These are phyloP conservation scores for Drosophila ezoana DNA, from an alignment of 2,888 invertebrate species.

Conservation along the genomic window DNA sequence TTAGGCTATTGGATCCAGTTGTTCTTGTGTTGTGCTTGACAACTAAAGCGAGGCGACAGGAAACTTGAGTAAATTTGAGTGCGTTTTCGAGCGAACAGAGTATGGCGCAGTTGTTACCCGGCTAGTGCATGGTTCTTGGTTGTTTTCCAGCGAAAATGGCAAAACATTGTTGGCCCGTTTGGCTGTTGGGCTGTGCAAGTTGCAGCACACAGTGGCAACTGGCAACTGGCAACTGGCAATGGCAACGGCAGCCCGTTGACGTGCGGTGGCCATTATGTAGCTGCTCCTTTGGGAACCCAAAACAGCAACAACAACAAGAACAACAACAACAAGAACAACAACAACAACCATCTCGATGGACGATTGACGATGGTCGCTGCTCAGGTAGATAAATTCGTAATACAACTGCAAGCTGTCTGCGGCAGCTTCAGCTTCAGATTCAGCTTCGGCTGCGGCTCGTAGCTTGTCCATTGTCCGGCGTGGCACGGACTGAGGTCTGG, in stretches of 20 bases:
- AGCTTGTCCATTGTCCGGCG: conserved; percentile 57
- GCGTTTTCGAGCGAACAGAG: background rate
- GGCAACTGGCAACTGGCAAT: conserved; percentile 42
- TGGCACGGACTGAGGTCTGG: conserved; percentile 49
- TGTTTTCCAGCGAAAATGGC: conserved; percentile 68
- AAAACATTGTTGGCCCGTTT: conserved; percentile 61
- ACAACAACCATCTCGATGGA: conserved; percentile 63
- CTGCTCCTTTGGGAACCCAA: conserved; percentile 74
- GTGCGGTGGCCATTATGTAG: conserved; percentile 79
- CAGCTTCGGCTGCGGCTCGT: conserved; percentile 25
- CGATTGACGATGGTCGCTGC: conserved; percentile 81
- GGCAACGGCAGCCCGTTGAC: conserved; percentile 58
- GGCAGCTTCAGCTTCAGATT: conserved; percentile 6
- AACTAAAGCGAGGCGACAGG: background rate
- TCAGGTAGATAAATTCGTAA: conserved; percentile 81
- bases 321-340: conserved; percentile 8
- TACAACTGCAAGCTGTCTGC: conserved; percentile 73
- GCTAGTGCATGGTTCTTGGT: background rate
- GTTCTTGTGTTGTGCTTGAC: too few species aligned
- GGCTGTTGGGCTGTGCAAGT: conserved; percentile 25
- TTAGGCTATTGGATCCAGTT: too few species aligned
- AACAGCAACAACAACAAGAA: conserved; percentile 37
- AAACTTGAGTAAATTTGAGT: too few species aligned
- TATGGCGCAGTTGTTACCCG: background rate
- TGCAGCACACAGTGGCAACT: conserved; percentile 53